Evolutionary conservation across 2,113 vertebrate species (phyloP).

Genomic region (Aleadryas rufinucha): DNA sequence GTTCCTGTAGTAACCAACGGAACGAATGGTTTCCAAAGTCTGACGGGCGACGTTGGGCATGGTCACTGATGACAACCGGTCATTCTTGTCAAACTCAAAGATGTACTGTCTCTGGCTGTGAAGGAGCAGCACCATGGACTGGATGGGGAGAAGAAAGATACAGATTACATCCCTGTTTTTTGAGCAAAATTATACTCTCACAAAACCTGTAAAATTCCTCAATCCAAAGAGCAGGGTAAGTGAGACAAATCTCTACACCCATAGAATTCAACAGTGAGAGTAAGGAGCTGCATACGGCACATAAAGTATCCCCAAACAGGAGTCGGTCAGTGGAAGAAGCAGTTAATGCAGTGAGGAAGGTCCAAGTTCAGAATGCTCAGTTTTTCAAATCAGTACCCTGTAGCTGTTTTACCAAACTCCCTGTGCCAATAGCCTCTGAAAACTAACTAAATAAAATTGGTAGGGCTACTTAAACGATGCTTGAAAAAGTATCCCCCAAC

Average conservation of each 20-base stretch:
- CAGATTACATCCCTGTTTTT: not conserved
- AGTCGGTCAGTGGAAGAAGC: not conserved
- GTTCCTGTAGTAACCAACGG: constrained; percentile 95
- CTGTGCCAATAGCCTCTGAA: not conserved
- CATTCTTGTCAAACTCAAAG: constrained; percentile 97
- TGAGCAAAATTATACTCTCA: not conserved
- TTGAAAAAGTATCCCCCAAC: not conserved
- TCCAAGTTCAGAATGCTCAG: not conserved
- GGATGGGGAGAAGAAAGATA: constrained; percentile 27
- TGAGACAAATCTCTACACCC: not conserved
- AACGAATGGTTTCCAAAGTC: constrained; percentile 91
- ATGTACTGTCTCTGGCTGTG: constrained; percentile 98
- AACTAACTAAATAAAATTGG: not conserved
- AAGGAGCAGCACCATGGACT: constrained; percentile 98
- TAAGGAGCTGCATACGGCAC: not conserved
- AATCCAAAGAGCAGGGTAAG: not conserved
- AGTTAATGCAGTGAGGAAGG: not conserved
- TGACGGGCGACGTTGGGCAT: constrained; percentile 98
- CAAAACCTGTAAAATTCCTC: not conserved
- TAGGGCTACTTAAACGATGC: not conserved
- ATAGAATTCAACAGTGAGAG: not conserved
- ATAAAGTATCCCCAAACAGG: not conserved
- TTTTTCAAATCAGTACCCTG: not conserved
- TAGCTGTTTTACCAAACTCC: not conserved
- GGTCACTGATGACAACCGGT: constrained; percentile 91